phyloP scores from a whole-genome alignment of 2,113 vertebrate genomes.

The Aptenodytes patagonicus region DNA sequence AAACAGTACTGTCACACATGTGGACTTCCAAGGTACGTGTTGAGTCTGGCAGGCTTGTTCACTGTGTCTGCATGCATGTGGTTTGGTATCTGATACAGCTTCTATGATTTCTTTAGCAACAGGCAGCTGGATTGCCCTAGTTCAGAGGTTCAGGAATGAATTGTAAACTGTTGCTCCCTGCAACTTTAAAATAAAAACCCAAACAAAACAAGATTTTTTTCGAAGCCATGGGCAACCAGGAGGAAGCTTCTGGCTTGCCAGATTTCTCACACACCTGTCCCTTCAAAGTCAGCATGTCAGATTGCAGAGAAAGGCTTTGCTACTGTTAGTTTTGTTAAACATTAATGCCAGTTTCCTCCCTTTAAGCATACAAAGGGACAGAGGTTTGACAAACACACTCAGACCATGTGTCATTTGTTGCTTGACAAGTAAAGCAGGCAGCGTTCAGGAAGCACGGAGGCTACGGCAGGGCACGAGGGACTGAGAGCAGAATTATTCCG shows the following conservation, averaged over 20 bases:
- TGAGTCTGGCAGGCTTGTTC: neutral
- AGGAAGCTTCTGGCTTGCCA: neutral
- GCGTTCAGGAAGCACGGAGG: neutral
- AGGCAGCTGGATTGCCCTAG: neutral
- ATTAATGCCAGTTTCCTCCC: slow-evolving; percentile 57
- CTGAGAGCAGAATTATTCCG: neutral
- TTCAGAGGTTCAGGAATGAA: neutral
- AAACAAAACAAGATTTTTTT: neutral
- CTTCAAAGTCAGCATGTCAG: neutral
- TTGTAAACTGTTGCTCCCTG: neutral
- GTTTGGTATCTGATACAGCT: neutral
- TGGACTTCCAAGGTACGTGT: neutral
- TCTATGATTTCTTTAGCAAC: neutral
- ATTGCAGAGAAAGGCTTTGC: neutral
- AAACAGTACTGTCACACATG: neutral
- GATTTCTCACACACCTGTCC: neutral
- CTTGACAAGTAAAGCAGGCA: neutral
- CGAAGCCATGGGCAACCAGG: neutral
- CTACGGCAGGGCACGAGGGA: rapidly evolving
- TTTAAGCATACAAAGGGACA: slow-evolving; percentile 38
- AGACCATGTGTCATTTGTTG: neutral
- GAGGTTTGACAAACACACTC: slow-evolving; percentile 8
- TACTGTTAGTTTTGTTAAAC: slow-evolving; percentile 29
- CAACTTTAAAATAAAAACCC: neutral
- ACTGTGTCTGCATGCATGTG: neutral